Base-by-base conservation (phyloP, 35 echinoderm and acorn worm species). In the Apostichopus japonicus region DNA sequence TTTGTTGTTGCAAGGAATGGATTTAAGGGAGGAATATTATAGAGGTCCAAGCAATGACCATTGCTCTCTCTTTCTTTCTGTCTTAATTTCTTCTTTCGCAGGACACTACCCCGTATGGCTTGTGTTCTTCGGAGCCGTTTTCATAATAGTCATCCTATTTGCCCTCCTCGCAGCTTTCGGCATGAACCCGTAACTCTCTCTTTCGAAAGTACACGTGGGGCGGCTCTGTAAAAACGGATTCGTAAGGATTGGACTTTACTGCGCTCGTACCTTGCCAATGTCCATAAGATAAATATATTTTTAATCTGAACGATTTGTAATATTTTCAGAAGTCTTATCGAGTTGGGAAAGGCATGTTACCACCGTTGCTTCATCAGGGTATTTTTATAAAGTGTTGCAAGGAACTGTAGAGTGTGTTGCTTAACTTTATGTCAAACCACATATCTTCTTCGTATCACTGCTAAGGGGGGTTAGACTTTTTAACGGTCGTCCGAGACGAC, bases 61-160 rank as follows among this genome's bases (percentile, higher is more conserved):
- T 44, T 44, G 33, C 33, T 44, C 33, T 44, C 33, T 44, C 33
- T 44, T 44, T 44, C 33, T 44, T 3, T 44, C 33, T 44, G 2
- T 44, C 33, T 44, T 44, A 44, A 44, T 44, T 44, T 44, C 33
- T 3, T 44, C 33, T 17, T 24, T 57, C 22, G 4, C 23, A 84
- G 81, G 81, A n/a, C 17, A 56, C 53, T 84, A 84, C 57, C 54
- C 81, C 8, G 55, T 84, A 16, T 84, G 81, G 81, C 56, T 84
- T 53, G 23, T 84, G 55, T 84, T 84, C 56, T 55, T 84, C 7
- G 81, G 81, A 22, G 81, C 81, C 54, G 54, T 84, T 8, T 84
- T 84, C 24, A 24, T 84, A 5, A 84, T 84, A 8, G 23, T 84
- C 23, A 10, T 84, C 8, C 56, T 84, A 55, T 19, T 84, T 15